Evolutionary conservation across 2,113 vertebrate species (phyloP).

Genomic region (Suncus etruscus): DNA sequence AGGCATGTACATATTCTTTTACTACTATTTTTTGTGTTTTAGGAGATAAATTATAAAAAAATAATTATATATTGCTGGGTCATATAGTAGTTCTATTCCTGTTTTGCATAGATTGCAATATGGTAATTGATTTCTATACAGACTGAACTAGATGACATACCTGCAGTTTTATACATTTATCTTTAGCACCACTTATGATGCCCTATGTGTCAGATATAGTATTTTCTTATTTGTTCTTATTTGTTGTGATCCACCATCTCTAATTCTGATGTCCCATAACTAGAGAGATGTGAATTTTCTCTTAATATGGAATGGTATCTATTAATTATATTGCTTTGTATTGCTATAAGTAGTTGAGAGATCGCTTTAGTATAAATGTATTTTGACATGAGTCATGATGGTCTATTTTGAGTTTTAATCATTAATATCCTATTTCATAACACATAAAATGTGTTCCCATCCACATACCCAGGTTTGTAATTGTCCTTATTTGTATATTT

Average conservation of each 20-base stretch:
- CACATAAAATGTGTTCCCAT: background rate
- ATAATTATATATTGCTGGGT: too few species aligned
- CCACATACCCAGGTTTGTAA: background rate
- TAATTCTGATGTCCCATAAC: slow-evolving; percentile 58
- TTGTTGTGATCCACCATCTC: slow-evolving; percentile 50
- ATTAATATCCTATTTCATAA: background rate
- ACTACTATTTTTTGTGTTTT: too few species aligned
- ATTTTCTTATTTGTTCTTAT: slow-evolving; percentile 25
- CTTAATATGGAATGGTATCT: slow-evolving; percentile 74
- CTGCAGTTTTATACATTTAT: background rate
- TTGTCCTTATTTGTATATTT: background rate
- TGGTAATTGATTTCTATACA: too few species aligned
- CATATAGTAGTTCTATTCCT: too few species aligned
- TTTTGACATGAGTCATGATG: background rate
- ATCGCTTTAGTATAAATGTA: background rate
- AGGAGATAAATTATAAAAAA: too few species aligned
- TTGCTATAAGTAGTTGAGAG: slow-evolving; percentile 48
- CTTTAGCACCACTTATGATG: background rate
- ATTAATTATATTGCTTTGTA: slow-evolving; percentile 35
- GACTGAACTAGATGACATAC: background rate
- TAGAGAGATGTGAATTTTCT: slow-evolving; percentile 43
- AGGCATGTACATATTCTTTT: too few species aligned
- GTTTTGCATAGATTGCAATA: too few species aligned
- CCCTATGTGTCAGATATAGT: background rate
- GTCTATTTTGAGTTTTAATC: slow-evolving; percentile 45